A percentile compares a stretch with the other conserved stretches of the same genome.
phyloP scores from a whole-genome alignment of 2,113 vertebrate species.

The Marmota flaviventris region DNA sequence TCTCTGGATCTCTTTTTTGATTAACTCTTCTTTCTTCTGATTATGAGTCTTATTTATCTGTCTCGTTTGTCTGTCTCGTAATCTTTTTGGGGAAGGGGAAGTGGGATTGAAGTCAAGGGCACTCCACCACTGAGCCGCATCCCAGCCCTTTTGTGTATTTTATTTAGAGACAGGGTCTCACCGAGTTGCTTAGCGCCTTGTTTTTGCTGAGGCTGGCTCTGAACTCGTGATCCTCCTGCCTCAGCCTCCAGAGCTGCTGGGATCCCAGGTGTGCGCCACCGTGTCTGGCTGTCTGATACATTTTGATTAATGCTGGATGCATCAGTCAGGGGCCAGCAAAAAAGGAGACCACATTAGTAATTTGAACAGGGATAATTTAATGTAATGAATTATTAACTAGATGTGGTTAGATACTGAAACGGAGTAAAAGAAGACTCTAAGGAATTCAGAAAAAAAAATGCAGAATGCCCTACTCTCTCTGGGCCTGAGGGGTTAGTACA shows the following conservation, averaged over 20 bases:
- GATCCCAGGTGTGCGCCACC: not conserved
- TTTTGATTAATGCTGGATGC: not conserved
- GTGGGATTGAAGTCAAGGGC: too few species aligned
- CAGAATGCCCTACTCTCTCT: not conserved
- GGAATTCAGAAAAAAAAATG: not conserved
- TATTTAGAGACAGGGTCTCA: too few species aligned
- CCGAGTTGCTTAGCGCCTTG: too few species aligned
- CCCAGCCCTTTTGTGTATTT: too few species aligned
- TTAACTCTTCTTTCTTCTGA: not conserved
- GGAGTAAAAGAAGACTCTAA: not conserved
- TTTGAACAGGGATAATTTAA: constrained; percentile 7
- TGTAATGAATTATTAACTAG: constrained; percentile 23
- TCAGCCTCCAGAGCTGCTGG: too few species aligned
- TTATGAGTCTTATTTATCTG: not conserved
- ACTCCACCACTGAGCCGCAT: too few species aligned
- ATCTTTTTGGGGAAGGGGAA: too few species aligned
- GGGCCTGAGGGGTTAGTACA: not conserved
- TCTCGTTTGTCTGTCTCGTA: not conserved
- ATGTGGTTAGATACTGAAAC: not conserved
- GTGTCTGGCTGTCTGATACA: not conserved
- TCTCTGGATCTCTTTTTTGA: not conserved
- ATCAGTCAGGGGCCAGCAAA: not conserved
- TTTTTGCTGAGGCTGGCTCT: too few species aligned
- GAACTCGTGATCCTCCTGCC: too few species aligned
- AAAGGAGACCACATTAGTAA: not conserved